Percentiles rank a stretch among this genome's conserved stretches.
These are phyloP conservation scores for Pterocles burchelli DNA, from an alignment of 2,113 vertebrate genomes.

Conservation along the genomic window DNA sequence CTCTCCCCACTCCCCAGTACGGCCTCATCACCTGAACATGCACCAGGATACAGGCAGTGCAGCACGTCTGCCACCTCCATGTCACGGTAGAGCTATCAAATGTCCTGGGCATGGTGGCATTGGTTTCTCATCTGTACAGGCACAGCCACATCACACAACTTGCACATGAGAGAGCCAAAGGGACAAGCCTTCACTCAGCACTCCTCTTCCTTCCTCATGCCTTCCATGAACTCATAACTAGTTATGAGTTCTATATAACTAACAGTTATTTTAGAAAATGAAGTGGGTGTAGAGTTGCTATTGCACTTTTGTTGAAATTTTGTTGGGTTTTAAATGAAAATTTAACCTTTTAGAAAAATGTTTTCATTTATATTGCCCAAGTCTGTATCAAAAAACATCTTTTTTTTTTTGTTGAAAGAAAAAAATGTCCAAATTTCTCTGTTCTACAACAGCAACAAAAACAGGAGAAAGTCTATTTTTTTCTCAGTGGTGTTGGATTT, in stretches of 20 bases:
- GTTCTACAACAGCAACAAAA: background rate
- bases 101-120: background rate
- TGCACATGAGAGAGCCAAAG: background rate
- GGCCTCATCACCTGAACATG: background rate
- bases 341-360: background rate
- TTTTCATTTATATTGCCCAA: background rate
- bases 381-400: background rate
- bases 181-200: rapidly evolving
- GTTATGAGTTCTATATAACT: too few relatives aligned
- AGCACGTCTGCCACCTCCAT: background rate
- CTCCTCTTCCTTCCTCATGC: background rate
- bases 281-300: background rate
- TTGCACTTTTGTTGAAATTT: background rate
- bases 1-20: background rate
- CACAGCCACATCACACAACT: background rate
- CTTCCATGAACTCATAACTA: background rate
- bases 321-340: background rate
- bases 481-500: background rate
- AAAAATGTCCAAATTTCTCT: background rate
- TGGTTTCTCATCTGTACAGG: background rate
- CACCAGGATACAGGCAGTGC: background rate
- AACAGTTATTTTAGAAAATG: background rate
- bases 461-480: background rate
- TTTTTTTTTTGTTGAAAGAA: background rate
- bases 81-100: background rate